These are phyloP conservation scores for Orchesella cincta DNA, from an alignment of 1,140 invertebrate species.

Conservation along the genomic window DNA sequence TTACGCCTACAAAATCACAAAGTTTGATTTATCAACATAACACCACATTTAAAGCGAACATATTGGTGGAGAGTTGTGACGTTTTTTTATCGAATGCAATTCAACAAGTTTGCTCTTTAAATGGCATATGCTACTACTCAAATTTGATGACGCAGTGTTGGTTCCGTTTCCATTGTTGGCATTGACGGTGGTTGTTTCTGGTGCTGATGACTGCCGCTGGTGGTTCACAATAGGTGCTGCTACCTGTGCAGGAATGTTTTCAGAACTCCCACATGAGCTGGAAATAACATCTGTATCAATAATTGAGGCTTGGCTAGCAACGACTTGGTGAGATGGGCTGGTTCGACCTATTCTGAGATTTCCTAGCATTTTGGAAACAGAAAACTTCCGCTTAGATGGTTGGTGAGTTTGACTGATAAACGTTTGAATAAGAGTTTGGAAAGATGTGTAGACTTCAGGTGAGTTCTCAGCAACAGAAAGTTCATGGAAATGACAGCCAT, in stretches of 20 bases:
- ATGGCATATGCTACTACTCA: constrained; percentile 45
- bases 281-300: constrained; percentile 42
- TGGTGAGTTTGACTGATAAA: constrained; percentile 57
- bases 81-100: constrained; percentile 47
- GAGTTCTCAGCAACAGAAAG: constrained; percentile 75
- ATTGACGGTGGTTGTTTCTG: constrained; percentile 16
- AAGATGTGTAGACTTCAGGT: constrained; percentile 68
- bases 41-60: constrained; percentile 38
- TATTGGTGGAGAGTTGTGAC: constrained; percentile 47
- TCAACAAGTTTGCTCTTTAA: constrained; percentile 47
- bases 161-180: not conserved
- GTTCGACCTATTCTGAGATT: constrained; percentile 66
- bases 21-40: not conserved
- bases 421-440: constrained; percentile 69
- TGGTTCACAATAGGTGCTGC: not conserved
- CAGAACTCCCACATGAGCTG: not conserved
- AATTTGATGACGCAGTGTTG: constrained; percentile 18
- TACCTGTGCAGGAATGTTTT: not conserved
- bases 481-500: constrained; percentile 71
- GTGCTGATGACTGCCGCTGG: not conserved
- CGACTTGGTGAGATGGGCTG: constrained; percentile 50
- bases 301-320: constrained; percentile 50
- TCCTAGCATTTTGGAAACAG: constrained; percentile 77
- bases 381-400: constrained; percentile 67
- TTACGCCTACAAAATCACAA: constrained; percentile 14